Base-by-base conservation (phyloP, 2,888 invertebrate species). In the Antheraea yamamai region DNA sequence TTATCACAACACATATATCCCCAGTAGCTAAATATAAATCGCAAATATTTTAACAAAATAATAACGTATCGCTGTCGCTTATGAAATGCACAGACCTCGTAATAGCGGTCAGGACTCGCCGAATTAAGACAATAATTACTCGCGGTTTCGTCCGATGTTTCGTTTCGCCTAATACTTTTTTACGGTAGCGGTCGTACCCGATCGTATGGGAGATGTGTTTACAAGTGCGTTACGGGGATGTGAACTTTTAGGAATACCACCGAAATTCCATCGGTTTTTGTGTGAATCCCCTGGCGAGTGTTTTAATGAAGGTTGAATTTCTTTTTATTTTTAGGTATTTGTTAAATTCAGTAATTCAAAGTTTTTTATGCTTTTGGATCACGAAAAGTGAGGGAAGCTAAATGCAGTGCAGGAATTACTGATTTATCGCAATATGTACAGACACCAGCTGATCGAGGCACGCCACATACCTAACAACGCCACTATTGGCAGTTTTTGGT, bases 41-140 rank as follows among this genome's bases (percentile, higher is more conserved):
- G 39, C 4, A 61, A 61, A 61, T 61, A 64, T 64, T 55, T 18
- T 55, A 18, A 55, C 16, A 20, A 2, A 18, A 64, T 26, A 26
- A 64, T 26, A 4, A 4, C 39, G 66, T 47, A 7, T 77, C 91
- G 92, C 92, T 86, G 2, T 74, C 83, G 81, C 89, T 81, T 76
- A 39, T 85, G 74, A 66, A 74, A 78, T 77, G 74, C 16, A 72
- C 82, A 81, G 76, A 14, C n/a, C 78, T 80, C 80, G 82, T 89
- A 91, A 91, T 89, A 84, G 92, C 92, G 93, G 94, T 93, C 92
- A 92, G 88, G 82, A 85, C 85, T 86, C 87, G 86, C 87, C 88
- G 91, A 93, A 94, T 94, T 92, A 93, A 94, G 94, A 94, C 94
- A 92, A 94, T 93, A 93, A 94, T 92, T 90, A 91, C 89, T 88